These are phyloP conservation scores for Chesias legatella DNA, from an alignment of 2,888 invertebrate species.

Conservation along the genomic window DNA sequence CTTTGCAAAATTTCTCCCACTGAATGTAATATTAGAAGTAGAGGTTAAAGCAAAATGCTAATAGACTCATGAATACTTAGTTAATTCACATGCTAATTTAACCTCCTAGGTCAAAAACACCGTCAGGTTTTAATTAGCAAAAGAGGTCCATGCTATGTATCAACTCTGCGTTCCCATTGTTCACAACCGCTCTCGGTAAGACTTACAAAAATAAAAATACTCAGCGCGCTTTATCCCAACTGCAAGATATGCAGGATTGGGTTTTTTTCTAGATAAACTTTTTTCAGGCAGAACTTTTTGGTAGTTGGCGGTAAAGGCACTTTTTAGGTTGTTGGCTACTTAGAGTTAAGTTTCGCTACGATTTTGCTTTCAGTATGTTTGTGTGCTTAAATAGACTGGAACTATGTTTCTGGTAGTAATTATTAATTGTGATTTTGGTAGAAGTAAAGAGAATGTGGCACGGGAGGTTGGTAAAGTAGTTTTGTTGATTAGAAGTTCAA, in stretches of 20 bases:
- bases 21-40: too few relatives aligned
- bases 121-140: conserved; percentile 59
- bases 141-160: conserved; percentile 48
- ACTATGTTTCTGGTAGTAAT: too few relatives aligned
- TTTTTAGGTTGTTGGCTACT: conserved; percentile 10
- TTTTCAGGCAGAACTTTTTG: conserved; percentile 15
- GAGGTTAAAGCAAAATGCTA: not conserved
- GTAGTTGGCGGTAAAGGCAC: conserved; percentile 9
- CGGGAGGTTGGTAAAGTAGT: too few relatives aligned
- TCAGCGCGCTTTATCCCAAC: conserved; percentile 16
- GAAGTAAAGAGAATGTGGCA: too few relatives aligned
- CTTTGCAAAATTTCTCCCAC: too few relatives aligned
- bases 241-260: conserved; percentile 23
- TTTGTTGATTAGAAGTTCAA: too few relatives aligned
- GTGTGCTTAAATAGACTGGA: too few relatives aligned
- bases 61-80: conserved; percentile 15
- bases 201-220: conserved; percentile 31
- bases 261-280: conserved; percentile 19
- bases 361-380: conserved; percentile 1
- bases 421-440: too few relatives aligned
- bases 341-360: conserved; percentile 4
- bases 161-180: conserved; percentile 38
- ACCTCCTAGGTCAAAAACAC: conserved; percentile 18
- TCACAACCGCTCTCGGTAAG: conserved; percentile 21
- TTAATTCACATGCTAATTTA: conserved; percentile 30